A percentile compares a stretch with the other conserved stretches of the same genome.
These are phyloP conservation scores for Morinoia aosen DNA, from an alignment of 2,888 invertebrate genomes.

Conservation along the genomic window DNA sequence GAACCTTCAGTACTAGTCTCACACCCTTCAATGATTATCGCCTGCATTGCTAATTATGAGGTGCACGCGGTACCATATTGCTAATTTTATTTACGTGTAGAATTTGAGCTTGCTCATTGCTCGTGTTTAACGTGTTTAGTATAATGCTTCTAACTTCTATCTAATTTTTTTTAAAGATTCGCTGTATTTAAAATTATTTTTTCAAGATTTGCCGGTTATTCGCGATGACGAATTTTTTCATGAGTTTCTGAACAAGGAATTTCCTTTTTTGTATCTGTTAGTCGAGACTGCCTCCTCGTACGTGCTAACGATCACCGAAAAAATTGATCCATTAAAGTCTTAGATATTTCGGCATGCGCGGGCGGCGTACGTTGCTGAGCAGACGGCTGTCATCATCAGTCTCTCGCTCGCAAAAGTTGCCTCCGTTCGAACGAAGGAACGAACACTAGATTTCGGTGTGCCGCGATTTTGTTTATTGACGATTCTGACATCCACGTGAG, in stretches of 20 bases:
- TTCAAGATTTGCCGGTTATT: not conserved
- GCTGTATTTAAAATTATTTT: not conserved
- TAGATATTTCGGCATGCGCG: constrained; percentile 36
- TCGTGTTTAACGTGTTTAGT: not conserved
- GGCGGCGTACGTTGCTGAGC: not conserved
- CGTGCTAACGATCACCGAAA: not conserved
- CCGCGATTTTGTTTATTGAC: constrained; percentile 51
- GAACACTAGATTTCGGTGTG: not conserved
- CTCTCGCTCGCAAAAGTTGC: constrained; percentile 33
- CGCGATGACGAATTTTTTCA: not conserved
- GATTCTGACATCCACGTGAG: not conserved
- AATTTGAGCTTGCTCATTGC: not conserved
- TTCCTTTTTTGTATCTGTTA: not conserved
- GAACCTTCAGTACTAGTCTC: not conserved
- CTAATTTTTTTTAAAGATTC: not conserved
- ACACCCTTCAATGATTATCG: not conserved
- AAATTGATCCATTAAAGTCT: not conserved
- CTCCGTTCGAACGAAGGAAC: not conserved
- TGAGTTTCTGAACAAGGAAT: not conserved
- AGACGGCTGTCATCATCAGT: constrained; percentile 43
- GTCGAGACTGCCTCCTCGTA: not conserved
- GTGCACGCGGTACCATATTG: not conserved
- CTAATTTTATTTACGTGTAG: not conserved
- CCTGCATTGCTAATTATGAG: not conserved
- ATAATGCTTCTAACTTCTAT: not conserved